Conservation (phyloP, 2,888 invertebrate genomes). For the Tromatobia lineatoria region DNA sequence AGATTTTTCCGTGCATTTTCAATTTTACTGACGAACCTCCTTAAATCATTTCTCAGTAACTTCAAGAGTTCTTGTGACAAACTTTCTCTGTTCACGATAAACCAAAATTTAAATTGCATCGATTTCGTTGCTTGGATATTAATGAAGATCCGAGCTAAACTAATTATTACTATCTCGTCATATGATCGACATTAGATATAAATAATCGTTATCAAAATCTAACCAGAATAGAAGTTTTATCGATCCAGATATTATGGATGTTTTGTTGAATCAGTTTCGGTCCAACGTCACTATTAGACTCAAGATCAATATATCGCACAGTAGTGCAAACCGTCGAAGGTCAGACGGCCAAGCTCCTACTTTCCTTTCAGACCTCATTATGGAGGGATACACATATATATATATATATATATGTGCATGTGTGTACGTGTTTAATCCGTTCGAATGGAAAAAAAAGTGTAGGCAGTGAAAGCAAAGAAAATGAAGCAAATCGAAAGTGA, state of each 20-base stretch:
- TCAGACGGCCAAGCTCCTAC: neutral
- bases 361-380: constrained; percentile 4
- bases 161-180: neutral
- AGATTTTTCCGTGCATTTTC: too few species aligned
- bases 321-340: constrained; percentile 4
- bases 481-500: constrained; percentile 13
- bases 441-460: constrained; percentile 2
- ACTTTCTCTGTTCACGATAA: too few species aligned
- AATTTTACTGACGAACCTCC: too few species aligned
- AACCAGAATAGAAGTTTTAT: neutral
- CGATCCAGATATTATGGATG: neutral
- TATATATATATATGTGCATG: neutral
- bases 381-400: neutral
- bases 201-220: neutral
- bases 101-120: too few species aligned
- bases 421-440: neutral
- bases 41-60: too few species aligned
- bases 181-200: neutral
- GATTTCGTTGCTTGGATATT: too few species aligned
- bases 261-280: neutral
- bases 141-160: neutral
- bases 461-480: neutral
- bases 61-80: too few species aligned
- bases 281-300: neutral
- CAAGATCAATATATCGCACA: neutral